Evolutionary conservation across 2,113 vertebrate genomes (phyloP).

Genomic region (Motacilla alba): DNA sequence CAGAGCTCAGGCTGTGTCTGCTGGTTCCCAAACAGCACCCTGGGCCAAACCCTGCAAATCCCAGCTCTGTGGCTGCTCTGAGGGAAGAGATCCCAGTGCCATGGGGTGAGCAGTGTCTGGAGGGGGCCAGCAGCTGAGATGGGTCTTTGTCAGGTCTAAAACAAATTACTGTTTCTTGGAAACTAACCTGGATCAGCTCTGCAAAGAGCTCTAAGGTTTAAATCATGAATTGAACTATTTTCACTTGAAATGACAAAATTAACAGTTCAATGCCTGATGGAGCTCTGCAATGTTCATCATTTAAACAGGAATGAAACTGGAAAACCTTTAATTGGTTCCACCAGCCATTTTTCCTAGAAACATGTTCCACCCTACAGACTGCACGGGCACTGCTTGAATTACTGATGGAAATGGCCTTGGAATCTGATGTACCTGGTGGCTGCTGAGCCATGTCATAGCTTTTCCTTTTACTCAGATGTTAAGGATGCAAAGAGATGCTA

Average conservation of each 20-base stretch:
- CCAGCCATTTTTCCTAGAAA: neutral
- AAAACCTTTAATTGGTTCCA: neutral
- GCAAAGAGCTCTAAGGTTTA: neutral
- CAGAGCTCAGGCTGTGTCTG: neutral
- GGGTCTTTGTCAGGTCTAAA: neutral
- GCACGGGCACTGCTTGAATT: rapidly evolving
- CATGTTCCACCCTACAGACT: neutral
- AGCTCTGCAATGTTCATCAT: neutral
- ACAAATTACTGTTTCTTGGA: neutral
- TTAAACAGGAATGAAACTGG: neutral
- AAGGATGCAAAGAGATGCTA: neutral
- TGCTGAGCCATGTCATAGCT: neutral
- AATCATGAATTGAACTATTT: neutral
- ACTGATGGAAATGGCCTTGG: neutral
- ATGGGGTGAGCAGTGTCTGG: neutral
- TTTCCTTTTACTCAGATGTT: neutral
- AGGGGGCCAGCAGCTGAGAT: neutral
- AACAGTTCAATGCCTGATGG: neutral
- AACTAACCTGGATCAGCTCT: neutral
- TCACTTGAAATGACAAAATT: neutral
- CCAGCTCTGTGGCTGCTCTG: rapidly evolving
- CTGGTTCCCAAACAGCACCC: neutral
- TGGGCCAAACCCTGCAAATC: neutral
- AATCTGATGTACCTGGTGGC: neutral
- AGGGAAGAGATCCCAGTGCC: neutral